Evolutionary conservation across 2,113 vertebrate species (phyloP).

Genomic region (Lanius collurio): DNA sequence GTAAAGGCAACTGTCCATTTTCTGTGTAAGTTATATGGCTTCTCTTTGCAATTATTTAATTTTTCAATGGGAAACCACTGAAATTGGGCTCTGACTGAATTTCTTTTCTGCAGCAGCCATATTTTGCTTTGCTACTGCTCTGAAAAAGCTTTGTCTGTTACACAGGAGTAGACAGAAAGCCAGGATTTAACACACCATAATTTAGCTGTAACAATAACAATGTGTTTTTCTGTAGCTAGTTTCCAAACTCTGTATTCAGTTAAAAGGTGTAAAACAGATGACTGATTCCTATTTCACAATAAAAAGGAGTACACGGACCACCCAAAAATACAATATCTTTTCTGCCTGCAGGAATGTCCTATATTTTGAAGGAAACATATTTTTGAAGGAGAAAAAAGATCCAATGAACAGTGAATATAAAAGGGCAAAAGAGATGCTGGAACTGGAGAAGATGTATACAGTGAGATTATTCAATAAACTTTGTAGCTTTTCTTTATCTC

Average conservation of each 20-base stretch:
- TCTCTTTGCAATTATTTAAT: background rate
- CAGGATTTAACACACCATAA: background rate
- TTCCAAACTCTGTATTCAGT: background rate
- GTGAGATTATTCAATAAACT: background rate
- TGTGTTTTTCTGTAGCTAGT: background rate
- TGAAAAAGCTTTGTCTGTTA: background rate
- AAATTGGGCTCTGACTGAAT: background rate
- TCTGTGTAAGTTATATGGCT: background rate
- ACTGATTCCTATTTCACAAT: background rate
- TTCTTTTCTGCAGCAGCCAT: background rate
- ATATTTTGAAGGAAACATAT: background rate
- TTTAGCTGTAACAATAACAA: background rate
- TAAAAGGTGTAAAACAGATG: background rate
- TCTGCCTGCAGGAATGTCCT: background rate
- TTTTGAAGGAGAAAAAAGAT: background rate
- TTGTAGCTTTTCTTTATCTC: background rate
- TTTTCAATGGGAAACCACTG: background rate
- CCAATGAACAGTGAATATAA: background rate
- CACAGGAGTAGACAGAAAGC: background rate
- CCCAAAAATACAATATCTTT: background rate
- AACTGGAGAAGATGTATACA: background rate
- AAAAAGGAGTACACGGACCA: background rate
- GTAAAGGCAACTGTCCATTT: background rate
- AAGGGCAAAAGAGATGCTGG: background rate
- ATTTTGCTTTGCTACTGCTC: background rate